Evolutionary conservation across 2,888 invertebrate species (phyloP), one percentile per base, ranked within the genome.

Genomic region (Mythimna loreyi): DNA sequence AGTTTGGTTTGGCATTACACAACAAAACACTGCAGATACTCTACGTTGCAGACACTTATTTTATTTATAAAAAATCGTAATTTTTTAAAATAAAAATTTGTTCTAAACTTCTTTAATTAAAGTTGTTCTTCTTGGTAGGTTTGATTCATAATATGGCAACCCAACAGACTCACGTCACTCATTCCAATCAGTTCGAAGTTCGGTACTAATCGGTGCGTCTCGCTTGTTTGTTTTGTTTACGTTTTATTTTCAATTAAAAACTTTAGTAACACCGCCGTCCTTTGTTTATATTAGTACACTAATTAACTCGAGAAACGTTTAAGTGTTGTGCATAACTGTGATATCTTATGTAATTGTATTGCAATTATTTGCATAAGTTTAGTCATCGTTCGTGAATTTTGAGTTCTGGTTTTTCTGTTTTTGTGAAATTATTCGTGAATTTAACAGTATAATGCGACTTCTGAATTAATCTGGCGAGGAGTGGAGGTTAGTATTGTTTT

Each of bases 241-340:
- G 71, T 86, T 87, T 83, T 86, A 81, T 77, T 82, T 84, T 82
- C 76, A 78, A 78, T 78, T 73, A 82, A 78, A 81, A 86, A 82
- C 78, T 83, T 85, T 85, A 77, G 56, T 80, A 70, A 69, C 72
- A 43, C 57, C 63, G 55, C 60, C 67, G 74, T 69, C 75, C 66
- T 74, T 76, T 87, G 84, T 87, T 83, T 83, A 83, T 80, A 83
- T 81, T 74, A 74, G 60, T 66, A 74, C 68, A 81, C 55, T 62
- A 80, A 77, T 75, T 75, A 75, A 67, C 67, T 61, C 65, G 53
- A 70, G 30, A 56, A 56, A 71, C 56, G 55, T 52, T 76, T 49
- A 67, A 83, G 87, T 86, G 85, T 90, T 90, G 89, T 92, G 92
- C 78, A 78, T 72, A 62, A 67, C 85, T 89, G 91, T 92, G 92